Percentiles rank a stretch among this genome's conserved stretches.
These are phyloP conservation scores for Coccyzus lansbergi DNA, from an alignment of 2,797 vertebrate species.

Conservation along the genomic window DNA sequence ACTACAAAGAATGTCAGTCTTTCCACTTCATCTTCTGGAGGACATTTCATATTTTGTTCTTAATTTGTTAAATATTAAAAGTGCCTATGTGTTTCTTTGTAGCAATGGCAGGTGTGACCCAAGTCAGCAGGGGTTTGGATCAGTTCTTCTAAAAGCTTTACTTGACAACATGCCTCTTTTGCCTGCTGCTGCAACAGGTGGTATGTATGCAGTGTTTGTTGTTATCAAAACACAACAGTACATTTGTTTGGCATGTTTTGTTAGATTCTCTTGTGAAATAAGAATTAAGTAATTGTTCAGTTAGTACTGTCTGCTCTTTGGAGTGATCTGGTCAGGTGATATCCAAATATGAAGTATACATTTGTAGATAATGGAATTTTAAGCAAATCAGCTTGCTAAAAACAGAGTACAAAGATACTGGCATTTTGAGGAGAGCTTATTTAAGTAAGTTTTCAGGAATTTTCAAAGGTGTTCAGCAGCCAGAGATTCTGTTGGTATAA, in stretches of 20 bases:
- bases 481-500: too few relatives aligned
- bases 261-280: neutral
- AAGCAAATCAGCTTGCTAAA: neutral
- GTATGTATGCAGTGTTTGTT: slow-evolving; percentile 74
- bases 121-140: slow-evolving; percentile 92
- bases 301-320: neutral
- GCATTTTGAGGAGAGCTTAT: neutral
- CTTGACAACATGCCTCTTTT: slow-evolving; percentile 95
- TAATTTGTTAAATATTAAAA: neutral
- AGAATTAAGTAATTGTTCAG: neutral
- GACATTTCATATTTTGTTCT: neutral
- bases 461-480: too few relatives aligned
- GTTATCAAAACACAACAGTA: neutral
- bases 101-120: slow-evolving; percentile 97
- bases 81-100: neutral
- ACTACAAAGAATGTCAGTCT: neutral
- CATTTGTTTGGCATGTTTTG: neutral
- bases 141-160: slow-evolving; percentile 92
- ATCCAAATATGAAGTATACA: neutral
- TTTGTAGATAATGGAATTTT: neutral
- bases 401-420: neutral
- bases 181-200: slow-evolving; percentile 95
- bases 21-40: neutral
- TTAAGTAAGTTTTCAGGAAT: neutral
- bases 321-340: neutral